phyloP scores from a whole-genome alignment of 2,797 vertebrate genomes.

The Tenualosa ilisha region DNA sequence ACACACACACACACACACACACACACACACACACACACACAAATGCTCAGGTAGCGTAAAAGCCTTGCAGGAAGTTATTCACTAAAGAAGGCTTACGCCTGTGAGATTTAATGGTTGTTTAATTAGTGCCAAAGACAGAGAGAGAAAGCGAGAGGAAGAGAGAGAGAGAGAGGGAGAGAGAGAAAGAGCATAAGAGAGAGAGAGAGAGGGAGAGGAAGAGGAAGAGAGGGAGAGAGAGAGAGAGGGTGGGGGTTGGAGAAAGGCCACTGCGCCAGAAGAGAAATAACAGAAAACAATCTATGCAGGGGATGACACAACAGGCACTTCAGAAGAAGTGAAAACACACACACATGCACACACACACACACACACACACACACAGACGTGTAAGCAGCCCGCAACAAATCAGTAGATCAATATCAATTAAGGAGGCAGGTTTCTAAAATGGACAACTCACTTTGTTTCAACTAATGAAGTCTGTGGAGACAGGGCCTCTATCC shows the following conservation, averaged over 20 bases:
- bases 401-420: constrained; percentile 75
- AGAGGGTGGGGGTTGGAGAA: background rate
- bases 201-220: background rate
- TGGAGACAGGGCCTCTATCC: constrained; percentile 58
- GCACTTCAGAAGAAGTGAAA: constrained; percentile 60
- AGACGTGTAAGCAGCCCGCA: background rate
- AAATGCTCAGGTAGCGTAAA: constrained; percentile 9
- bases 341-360: background rate
- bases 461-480: constrained; percentile 79
- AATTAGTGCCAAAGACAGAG: constrained; percentile 18
- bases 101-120: constrained; percentile 10
- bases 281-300: constrained; percentile 41
- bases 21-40: background rate
- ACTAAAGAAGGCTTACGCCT: constrained; percentile 14
- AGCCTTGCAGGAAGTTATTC: constrained; percentile 18
- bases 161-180: background rate
- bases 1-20: background rate
- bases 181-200: background rate
- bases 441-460: constrained; percentile 74
- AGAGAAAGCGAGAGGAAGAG: background rate
- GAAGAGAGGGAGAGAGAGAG: background rate
- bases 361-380: background rate
- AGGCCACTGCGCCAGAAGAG: background rate
- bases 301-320: constrained; percentile 63
- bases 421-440: constrained; percentile 71